Percentiles rank a stretch among this genome's conserved stretches.
phyloP scores from a whole-genome alignment of 2,113 vertebrate species.

The Odontesthes bonariensis region DNA sequence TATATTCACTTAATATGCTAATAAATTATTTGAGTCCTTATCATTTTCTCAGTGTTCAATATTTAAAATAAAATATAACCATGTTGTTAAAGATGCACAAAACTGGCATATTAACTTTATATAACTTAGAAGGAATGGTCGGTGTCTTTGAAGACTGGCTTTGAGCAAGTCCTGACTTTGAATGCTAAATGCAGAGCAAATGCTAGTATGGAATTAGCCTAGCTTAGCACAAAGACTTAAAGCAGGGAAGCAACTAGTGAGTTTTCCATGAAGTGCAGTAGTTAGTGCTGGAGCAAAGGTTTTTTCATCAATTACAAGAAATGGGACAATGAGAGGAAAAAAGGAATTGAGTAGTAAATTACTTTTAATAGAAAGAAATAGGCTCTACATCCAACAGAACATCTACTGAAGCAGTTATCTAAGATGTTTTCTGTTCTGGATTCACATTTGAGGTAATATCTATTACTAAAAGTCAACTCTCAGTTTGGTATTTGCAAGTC shows the following conservation, averaged over 20 bases:
- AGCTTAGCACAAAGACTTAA: not conserved
- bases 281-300: not conserved
- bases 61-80: too few species aligned
- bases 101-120: too few species aligned
- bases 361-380: not conserved
- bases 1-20: too few species aligned
- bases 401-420: not conserved
- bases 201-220: not conserved
- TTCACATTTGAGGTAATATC: too few species aligned
- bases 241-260: not conserved
- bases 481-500: not conserved
- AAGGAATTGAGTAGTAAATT: not conserved
- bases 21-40: too few species aligned
- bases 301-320: not conserved
- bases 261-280: not conserved
- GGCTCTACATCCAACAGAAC: not conserved
- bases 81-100: too few species aligned
- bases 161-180: not conserved
- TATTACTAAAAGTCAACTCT: not conserved
- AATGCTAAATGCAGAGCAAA: too few species aligned
- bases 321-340: not conserved
- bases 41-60: too few species aligned
- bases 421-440: not conserved
- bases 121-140: too few species aligned
- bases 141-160: too few species aligned